phyloP scores from a whole-genome alignment of 1,140 invertebrate species.

The Drosophila jambulina region DNA sequence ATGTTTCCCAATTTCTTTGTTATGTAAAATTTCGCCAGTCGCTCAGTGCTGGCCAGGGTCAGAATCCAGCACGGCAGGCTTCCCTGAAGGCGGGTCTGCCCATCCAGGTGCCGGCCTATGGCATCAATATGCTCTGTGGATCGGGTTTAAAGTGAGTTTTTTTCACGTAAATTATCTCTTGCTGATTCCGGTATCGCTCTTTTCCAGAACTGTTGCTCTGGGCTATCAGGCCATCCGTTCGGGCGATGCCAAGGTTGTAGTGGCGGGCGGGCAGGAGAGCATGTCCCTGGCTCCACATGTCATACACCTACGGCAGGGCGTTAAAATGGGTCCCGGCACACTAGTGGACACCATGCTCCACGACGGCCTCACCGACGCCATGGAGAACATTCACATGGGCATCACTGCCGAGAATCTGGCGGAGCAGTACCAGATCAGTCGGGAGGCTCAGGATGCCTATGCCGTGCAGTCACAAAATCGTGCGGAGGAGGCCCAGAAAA shows the following conservation, averaged over 20 bases:
- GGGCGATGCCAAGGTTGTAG: slow-evolving; percentile 90
- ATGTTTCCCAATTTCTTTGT: slow-evolving; percentile 25
- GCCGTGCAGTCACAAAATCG: slow-evolving; percentile 91
- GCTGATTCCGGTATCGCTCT: not conserved
- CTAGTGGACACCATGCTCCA: slow-evolving; percentile 90
- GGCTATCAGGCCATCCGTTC: slow-evolving; percentile 90
- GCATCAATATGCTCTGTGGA: slow-evolving; percentile 95
- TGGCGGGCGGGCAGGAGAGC: slow-evolving; percentile 94
- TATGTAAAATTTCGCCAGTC: slow-evolving; percentile 86
- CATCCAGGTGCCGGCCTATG: slow-evolving; percentile 89
- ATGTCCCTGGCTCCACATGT: slow-evolving; percentile 94
- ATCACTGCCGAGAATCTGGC: slow-evolving; percentile 94
- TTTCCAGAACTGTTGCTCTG: slow-evolving; percentile 88
- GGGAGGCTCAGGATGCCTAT: slow-evolving; percentile 92
- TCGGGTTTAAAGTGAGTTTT: slow-evolving; percentile 91
- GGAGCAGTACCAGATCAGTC: slow-evolving; percentile 88
- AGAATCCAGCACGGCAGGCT: slow-evolving; percentile 94
- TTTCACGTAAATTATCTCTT: not conserved
- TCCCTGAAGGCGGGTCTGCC: slow-evolving; percentile 92
- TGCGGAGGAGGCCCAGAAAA: slow-evolving; percentile 88
- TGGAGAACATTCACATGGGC: slow-evolving; percentile 93
- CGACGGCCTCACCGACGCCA: slow-evolving; percentile 94
- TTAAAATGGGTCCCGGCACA: slow-evolving; percentile 89
- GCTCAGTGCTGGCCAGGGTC: slow-evolving; percentile 90
- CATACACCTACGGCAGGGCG: slow-evolving; percentile 88